These are phyloP conservation scores for Cottus gobio DNA, from an alignment of 2,113 vertebrate species.

Conservation along the genomic window DNA sequence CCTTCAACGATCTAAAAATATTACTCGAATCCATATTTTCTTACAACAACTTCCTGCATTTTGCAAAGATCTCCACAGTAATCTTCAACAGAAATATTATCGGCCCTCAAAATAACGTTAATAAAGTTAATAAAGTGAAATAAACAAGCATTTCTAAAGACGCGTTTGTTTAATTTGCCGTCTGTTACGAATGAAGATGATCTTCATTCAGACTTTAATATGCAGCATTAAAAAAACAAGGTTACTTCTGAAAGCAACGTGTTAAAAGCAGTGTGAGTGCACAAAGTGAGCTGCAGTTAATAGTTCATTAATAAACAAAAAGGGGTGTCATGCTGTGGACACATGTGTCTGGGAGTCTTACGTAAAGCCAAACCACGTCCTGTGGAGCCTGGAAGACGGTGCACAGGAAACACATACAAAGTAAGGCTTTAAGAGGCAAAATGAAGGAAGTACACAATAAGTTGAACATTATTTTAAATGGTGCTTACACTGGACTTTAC, in stretches of 20 bases:
- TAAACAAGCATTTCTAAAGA: slow-evolving; percentile 12
- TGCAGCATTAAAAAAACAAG: neutral
- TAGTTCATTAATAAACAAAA: slow-evolving; percentile 7
- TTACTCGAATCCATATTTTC: no score
- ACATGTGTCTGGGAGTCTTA: slow-evolving; percentile 76
- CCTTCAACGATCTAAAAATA: neutral
- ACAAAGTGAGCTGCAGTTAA: slow-evolving; percentile 15
- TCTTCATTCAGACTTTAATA: neutral
- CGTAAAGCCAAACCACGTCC: slow-evolving; percentile 87
- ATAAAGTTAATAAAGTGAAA: no score
- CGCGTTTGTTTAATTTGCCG: slow-evolving; percentile 5
- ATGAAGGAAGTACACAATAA: neutral
- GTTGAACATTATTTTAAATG: neutral
- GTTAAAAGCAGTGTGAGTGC: slow-evolving; percentile 35
- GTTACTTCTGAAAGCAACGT: neutral
- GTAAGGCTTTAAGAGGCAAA: neutral
- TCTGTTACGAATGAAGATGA: neutral
- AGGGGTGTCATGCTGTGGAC: neutral
- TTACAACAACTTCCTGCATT: no score
- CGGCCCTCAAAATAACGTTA: neutral
- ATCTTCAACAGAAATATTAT: neutral
- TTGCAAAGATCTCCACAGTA: no score
- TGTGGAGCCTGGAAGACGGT: slow-evolving; percentile 81
- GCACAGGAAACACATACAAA: slow-evolving; percentile 16
- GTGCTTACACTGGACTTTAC: neutral